Conservation (phyloP, 1,140 invertebrate species). For the Pectinophora gossypiella region DNA sequence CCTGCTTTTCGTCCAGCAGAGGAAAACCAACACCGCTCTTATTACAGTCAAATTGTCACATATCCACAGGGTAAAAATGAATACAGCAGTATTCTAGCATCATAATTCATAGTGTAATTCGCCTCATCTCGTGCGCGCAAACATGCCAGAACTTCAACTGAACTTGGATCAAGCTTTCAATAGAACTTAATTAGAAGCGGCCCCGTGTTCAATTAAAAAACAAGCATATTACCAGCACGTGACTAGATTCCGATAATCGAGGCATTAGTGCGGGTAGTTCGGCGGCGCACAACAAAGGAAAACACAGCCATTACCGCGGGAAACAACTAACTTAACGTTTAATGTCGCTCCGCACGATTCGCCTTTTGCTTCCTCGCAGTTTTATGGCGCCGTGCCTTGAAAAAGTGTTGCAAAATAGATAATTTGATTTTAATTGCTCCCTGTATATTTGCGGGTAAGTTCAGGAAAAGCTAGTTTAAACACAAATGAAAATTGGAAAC, state of each 20-base stretch:
- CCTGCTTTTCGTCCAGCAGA: too few relatives aligned
- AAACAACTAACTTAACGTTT: conserved; percentile 29
- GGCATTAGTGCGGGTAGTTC: neutral
- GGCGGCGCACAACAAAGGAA: neutral
- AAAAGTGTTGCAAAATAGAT: neutral
- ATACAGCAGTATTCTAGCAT: too few relatives aligned
- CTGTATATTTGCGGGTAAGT: too few relatives aligned
- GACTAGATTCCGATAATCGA: neutral
- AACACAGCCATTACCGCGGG: conserved; percentile 26
- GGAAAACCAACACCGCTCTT: too few relatives aligned
- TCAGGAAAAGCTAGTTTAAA: too few relatives aligned
- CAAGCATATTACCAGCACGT: neutral
- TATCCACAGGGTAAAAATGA: too few relatives aligned
- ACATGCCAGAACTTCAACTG: too few relatives aligned
- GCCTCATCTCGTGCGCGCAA: too few relatives aligned
- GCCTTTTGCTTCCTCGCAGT: neutral
- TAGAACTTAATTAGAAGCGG: neutral
- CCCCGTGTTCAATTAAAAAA: neutral
- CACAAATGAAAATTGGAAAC: too few relatives aligned
- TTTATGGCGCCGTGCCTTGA: neutral
- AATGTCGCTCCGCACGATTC: conserved; percentile 12
- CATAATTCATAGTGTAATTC: too few relatives aligned
- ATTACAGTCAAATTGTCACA: too few relatives aligned
- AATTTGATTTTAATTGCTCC: neutral
- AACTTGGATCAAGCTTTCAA: too few relatives aligned